Evolutionary conservation across 2,797 vertebrate species (phyloP).

Genomic region (Ibycter americanus): DNA sequence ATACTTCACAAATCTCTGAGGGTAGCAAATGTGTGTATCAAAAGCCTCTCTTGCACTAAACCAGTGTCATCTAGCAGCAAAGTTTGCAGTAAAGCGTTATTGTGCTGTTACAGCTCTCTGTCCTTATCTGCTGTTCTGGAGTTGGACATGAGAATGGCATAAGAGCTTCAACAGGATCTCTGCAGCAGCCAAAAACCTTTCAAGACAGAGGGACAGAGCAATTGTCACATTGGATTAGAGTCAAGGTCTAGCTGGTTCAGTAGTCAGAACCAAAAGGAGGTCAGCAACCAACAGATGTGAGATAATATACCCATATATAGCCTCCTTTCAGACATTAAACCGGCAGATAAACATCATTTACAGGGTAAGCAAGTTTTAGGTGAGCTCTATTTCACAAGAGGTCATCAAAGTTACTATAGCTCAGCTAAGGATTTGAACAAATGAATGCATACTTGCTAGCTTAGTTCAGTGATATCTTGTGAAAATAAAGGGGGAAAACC

Average conservation of each 20-base stretch:
- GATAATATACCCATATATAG: not conserved
- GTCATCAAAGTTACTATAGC: not conserved
- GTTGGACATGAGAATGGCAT: not conserved
- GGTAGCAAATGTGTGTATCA: not conserved
- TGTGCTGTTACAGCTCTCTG: not conserved
- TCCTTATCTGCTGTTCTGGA: not conserved
- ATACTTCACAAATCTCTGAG: not conserved
- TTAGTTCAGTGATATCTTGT: not conserved
- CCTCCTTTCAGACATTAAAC: not conserved
- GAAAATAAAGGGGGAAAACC: not conserved
- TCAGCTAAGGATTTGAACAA: not conserved
- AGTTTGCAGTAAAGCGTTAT: not conserved
- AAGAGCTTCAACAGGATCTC: not conserved
- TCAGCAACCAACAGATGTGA: constrained; percentile 7
- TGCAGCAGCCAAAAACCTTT: not conserved
- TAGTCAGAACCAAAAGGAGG: constrained; percentile 23
- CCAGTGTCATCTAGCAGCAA: not conserved
- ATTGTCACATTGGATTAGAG: not conserved
- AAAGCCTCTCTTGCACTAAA: not conserved
- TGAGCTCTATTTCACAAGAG: not conserved
- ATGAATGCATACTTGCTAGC: not conserved
- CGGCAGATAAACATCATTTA: not conserved
- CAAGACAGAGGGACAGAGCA: not conserved
- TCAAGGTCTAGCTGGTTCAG: not conserved
- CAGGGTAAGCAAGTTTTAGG: not conserved